Evolutionary conservation across 2,113 vertebrate genomes (phyloP).

Genomic region (Bubalus kerabau): DNA sequence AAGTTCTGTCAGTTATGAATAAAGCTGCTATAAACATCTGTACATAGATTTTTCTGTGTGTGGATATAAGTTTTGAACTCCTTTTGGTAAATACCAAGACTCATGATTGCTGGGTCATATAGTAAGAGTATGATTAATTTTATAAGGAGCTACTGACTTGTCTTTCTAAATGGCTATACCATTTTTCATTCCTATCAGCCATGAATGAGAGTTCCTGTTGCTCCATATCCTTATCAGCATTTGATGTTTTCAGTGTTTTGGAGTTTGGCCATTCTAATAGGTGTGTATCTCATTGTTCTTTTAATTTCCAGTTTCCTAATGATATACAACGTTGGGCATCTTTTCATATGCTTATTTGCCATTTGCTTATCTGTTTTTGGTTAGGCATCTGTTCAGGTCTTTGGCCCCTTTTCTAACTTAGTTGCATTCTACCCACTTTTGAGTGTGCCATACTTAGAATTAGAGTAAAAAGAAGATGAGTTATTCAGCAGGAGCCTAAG

Average conservation of each 20-base stretch:
- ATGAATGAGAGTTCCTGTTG: not conserved
- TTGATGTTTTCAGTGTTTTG: not conserved
- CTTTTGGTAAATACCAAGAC: not conserved
- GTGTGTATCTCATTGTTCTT: not conserved
- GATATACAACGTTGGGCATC: not conserved
- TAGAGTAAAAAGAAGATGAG: not conserved
- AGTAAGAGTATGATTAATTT: not conserved
- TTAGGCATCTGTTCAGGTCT: not conserved
- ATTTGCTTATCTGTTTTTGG: not conserved
- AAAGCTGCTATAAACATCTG: not conserved
- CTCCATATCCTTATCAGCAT: not conserved
- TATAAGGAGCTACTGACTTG: not conserved
- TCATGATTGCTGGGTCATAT: not conserved
- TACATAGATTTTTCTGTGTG: not conserved
- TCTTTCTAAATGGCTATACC: not conserved
- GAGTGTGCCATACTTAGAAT: not conserved
- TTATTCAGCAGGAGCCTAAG: not conserved
- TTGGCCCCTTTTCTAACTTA: not conserved
- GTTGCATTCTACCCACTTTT: not conserved
- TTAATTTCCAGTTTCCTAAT: not conserved
- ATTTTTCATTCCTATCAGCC: not conserved
- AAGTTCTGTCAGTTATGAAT: not conserved
- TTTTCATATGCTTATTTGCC: not conserved
- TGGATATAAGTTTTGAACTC: not conserved
- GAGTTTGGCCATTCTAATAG: not conserved